phyloP scores from a whole-genome alignment of 2,797 vertebrate species.

The Bucorvus abyssinicus region DNA sequence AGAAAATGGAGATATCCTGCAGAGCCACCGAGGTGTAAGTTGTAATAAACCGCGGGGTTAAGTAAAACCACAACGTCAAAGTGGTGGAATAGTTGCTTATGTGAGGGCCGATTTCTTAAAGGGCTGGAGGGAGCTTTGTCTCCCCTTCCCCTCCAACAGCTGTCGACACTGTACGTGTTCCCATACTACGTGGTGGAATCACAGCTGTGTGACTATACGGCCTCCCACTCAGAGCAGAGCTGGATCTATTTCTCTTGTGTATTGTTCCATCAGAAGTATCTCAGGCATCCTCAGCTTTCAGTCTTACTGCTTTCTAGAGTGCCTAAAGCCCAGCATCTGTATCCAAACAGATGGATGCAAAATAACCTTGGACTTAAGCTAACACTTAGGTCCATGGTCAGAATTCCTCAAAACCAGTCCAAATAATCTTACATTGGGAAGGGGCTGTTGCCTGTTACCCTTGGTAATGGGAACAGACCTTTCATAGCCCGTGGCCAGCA shows the following conservation, averaged over 20 bases:
- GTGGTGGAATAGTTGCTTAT: background rate
- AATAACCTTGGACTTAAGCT: background rate
- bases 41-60: background rate
- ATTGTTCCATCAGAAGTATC: background rate
- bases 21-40: background rate
- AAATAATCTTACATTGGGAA: background rate
- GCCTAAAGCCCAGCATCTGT: background rate
- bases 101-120: background rate
- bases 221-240: background rate
- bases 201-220: background rate
- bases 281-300: background rate
- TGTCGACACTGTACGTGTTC: fast-evolving
- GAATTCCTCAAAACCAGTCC: background rate
- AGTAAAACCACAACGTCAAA: background rate
- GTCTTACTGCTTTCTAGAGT: background rate
- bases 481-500: background rate
- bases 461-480: background rate
- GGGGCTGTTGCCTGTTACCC: background rate
- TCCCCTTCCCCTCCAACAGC: background rate
- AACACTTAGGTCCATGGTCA: fast-evolving
- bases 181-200: background rate
- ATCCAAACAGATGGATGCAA: background rate
- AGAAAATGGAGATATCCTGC: background rate
- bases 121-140: background rate
- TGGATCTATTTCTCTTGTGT: background rate